Evolutionary conservation across 2,797 vertebrate species (phyloP), one percentile per base, ranked within the genome.

Genomic region (Notolepis coatsorum): DNA sequence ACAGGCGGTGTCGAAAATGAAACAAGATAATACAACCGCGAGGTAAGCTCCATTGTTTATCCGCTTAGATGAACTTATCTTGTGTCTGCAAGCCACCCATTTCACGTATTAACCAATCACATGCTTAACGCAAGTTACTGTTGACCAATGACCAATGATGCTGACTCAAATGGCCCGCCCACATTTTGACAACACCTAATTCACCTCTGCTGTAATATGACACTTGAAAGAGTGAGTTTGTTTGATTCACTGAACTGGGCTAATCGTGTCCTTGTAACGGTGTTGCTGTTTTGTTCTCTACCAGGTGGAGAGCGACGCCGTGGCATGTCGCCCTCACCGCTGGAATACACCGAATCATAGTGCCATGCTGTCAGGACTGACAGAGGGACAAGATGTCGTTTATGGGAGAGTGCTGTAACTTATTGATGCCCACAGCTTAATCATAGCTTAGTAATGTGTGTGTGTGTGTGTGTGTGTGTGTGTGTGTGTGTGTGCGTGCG

Each of bases 221-320:
- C 79, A 78, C 60, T 35, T 38, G 56, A 75, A 61, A 62, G 66
- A 53, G 43, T 54, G 67, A 51, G 50, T 69, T 56, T 51, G 70
- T 50, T 54, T 30, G 61, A 56, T 47, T 55, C 63, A 64, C 45
- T 73, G 25, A 24, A 42, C 28, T 27, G 45, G 9, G 48, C 47
- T 72, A 56, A 68, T 62, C 60, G 72, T 64, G 46, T 43, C n/a
- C 55, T 66, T 71, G 59, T 69, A 52, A 76, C 72, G 23, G 56
- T 57, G 50, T 79, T 64, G 79, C 61, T 81, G 69, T 73, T 76
- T 70, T 83, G 65, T 86, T 49, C 76, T 72, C 67, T 79, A 35
- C 13, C 84, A 87, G 86, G 78, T 42, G 45, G 43, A 73, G 54
- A 68, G 65, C 45, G 10, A 49, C 72, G 23, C 7, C 59, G 56